These are phyloP conservation scores for Philopotamus ludificatus DNA, from an alignment of 1,140 invertebrate genomes.

Conservation along the genomic window DNA sequence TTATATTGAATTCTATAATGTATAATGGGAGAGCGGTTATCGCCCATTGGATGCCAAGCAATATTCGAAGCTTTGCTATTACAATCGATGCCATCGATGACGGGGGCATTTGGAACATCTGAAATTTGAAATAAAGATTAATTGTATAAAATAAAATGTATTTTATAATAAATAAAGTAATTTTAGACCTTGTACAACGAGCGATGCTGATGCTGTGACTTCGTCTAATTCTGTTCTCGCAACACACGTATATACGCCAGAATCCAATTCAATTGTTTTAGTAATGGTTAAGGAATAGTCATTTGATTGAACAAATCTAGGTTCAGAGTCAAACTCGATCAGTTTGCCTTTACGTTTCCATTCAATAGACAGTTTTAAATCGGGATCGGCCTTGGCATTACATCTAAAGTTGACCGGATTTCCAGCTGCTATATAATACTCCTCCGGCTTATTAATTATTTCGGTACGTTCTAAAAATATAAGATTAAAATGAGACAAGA, in stretches of 20 bases:
- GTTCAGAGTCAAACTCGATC: slow-evolving; percentile 86
- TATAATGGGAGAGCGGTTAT: slow-evolving; percentile 92
- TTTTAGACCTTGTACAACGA: slow-evolving; percentile 83
- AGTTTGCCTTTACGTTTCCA: slow-evolving; percentile 84
- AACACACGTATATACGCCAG: slow-evolving; percentile 94
- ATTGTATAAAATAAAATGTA: background rate
- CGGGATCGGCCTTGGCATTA: slow-evolving; percentile 84
- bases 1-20: slow-evolving; percentile 92
- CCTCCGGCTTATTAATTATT: slow-evolving; percentile 82
- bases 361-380: slow-evolving; percentile 75
- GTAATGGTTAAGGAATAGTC: slow-evolving; percentile 93
- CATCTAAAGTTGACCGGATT: slow-evolving; percentile 89
- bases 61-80: slow-evolving; percentile 69
- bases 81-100: slow-evolving; percentile 67
- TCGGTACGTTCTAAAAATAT: slow-evolving; percentile 66
- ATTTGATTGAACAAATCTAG: slow-evolving; percentile 76
- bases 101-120: slow-evolving; percentile 92
- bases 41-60: slow-evolving; percentile 84
- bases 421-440: slow-evolving; percentile 89
- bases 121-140: slow-evolving; percentile 32
- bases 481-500: slow-evolving; percentile 30
- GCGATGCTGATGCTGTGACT: slow-evolving; percentile 76
- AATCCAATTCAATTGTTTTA: slow-evolving; percentile 91
- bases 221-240: slow-evolving; percentile 87
- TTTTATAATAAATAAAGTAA: slow-evolving; percentile 30